Evolutionary conservation across 2,888 invertebrate species (phyloP), one percentile per base, ranked within the genome.

Genomic region (Chymomyza amoena): DNA sequence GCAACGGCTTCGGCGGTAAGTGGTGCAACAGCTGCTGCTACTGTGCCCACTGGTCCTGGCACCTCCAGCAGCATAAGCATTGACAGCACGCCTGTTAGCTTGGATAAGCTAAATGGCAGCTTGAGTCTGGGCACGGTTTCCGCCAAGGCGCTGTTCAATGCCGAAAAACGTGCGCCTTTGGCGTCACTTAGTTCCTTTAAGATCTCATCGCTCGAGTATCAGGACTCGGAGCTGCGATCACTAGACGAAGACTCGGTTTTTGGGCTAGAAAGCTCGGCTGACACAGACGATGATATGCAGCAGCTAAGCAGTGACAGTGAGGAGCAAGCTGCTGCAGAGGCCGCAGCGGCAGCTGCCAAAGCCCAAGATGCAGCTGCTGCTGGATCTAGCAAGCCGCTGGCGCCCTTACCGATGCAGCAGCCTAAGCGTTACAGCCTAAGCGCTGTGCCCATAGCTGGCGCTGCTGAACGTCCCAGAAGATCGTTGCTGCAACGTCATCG

Each of bases 231-330:
- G 86, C 92, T 95, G 75, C 94, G 94, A 73, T 95, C 95, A 20
- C 94, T 95, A 16, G 95, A 96, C 64, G 96, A 97, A 91, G 96
- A 97, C 90, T 96, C 96, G 20, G 96, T 97, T 70, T 97, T 96
- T 90, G 86, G 79, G 6, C 93, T 94, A 68, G 95, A 95, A 89
- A 95, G 94, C 72, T 92, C 92, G 50, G 93, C 92, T 77, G 96
- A 96, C 83, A 97, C 97, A 16, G 96, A 97, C 89, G 96, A 96
- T 87, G 96, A 96, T 88, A 95, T 96, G 82, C 96, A 96, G 87
- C 96, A 96, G 85, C 95, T 96, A 89, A 96, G 96, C 71, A 96
- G 96, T 52, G 96, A 96, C 89, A 96, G 96, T 87, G 96, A 96
- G 78, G 94, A 94, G 70, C 83, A 83, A 61, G 64, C 68, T 2